Conservation (phyloP, 2,797 vertebrate genomes). For the Melanotaenia maccullochi region DNA sequence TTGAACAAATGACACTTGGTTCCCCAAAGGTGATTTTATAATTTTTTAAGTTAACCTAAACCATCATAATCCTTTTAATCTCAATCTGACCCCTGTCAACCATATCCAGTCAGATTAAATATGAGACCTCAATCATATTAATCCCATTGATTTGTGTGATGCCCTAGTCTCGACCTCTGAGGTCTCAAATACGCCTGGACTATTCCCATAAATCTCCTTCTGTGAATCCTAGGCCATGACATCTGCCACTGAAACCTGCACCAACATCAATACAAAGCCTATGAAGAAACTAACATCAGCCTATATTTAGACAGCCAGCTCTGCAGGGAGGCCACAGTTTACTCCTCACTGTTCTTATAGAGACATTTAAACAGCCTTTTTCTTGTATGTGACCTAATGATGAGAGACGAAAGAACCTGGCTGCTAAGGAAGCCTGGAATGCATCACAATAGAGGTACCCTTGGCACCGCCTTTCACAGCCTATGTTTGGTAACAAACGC, state of each 20-base stretch:
- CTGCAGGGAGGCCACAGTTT: conserved; percentile 20
- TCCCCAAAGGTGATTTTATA: conserved; percentile 14
- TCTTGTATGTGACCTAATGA: conserved; percentile 47
- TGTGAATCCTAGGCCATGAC: conserved; percentile 58
- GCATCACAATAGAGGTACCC: conserved; percentile 75
- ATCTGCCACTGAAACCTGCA: conserved; percentile 77
- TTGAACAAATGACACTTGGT: conserved; percentile 23
- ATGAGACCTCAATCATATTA: conserved; percentile 75
- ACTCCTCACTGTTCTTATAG: conserved; percentile 42
- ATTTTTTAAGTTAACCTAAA: conserved; percentile 57
- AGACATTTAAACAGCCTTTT: conserved; percentile 42
- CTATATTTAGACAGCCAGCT: conserved; percentile 67
- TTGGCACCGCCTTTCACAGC: conserved; percentile 68
- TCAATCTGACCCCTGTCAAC: conserved; percentile 59
- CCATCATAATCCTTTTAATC: conserved; percentile 73
- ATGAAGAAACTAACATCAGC: conserved; percentile 53
- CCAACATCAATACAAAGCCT: conserved; percentile 74
- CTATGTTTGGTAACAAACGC: conserved; percentile 75
- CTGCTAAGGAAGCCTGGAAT: conserved; percentile 57
- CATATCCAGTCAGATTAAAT: conserved; percentile 71
- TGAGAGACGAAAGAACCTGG: conserved; percentile 52
- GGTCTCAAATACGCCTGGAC: conserved; percentile 59
- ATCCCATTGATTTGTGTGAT: conserved; percentile 78
- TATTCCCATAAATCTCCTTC: conserved; percentile 71
- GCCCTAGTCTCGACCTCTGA: conserved; percentile 64